These are phyloP conservation scores for Misgurnus mizolepis DNA, from an alignment of 2,113 vertebrate species.

Conservation along the genomic window DNA sequence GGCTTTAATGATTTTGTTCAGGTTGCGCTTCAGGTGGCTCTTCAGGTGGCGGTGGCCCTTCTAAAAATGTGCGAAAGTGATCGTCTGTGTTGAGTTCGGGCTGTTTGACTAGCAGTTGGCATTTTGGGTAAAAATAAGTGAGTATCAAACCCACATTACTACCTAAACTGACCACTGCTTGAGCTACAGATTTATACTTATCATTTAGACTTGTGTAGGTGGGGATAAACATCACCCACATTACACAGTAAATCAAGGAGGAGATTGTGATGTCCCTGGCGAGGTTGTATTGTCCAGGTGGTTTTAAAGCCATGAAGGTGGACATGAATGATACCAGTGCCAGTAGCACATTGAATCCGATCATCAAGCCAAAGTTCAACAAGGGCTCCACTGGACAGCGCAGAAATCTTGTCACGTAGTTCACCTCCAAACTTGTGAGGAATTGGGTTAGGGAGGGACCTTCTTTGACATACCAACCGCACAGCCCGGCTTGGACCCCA, in stretches of 20 bases:
- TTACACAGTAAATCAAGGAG: slow-evolving; percentile 75
- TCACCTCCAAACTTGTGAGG: slow-evolving; percentile 57
- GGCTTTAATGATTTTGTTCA: background rate
- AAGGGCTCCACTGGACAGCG: slow-evolving; percentile 75
- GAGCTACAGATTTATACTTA: slow-evolving; percentile 63
- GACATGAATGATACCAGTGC: slow-evolving; percentile 80
- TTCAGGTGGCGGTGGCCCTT: slow-evolving; percentile 62
- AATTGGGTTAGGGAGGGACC: slow-evolving; percentile 55
- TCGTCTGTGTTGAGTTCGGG: slow-evolving; percentile 78
- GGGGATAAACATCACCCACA: slow-evolving; percentile 82
- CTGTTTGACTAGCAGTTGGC: slow-evolving; percentile 75
- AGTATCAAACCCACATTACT: slow-evolving; percentile 74
- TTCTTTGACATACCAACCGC: slow-evolving; percentile 66
- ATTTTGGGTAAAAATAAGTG: slow-evolving; percentile 82
- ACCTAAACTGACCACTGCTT: slow-evolving; percentile 68
- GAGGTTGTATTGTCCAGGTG: slow-evolving; percentile 73
- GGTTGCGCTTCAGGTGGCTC: slow-evolving; percentile 37
- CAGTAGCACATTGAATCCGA: slow-evolving; percentile 68
- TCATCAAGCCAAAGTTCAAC: slow-evolving; percentile 71
- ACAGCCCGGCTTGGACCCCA: slow-evolving; percentile 68
- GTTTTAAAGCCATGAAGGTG: slow-evolving; percentile 84
- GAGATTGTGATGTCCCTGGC: slow-evolving; percentile 85
- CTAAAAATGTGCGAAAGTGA: slow-evolving; percentile 74
- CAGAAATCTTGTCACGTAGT: slow-evolving; percentile 66
- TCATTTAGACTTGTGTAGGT: slow-evolving; percentile 68